Evolutionary conservation across 1,140 invertebrate genomes (phyloP), one percentile per base, ranked within the genome.

Genomic region (Sminthurides bifidus): DNA sequence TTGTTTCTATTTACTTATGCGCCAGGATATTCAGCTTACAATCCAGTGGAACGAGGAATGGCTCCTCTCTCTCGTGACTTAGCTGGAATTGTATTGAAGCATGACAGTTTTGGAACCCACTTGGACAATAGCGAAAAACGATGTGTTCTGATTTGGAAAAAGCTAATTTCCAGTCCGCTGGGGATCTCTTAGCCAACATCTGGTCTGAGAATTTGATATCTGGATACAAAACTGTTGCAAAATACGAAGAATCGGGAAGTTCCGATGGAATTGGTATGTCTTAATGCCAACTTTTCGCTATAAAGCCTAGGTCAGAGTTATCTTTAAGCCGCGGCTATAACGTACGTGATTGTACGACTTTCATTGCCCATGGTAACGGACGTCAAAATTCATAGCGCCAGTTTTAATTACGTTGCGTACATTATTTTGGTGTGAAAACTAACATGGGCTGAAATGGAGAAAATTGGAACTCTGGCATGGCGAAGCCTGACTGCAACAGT

Each of bases 1-100:
- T 27, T 70, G 40, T 74, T 67, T 58, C 67, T 73, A 37, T 65
- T 64, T 17, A 71, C 69, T 5, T 70, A 74, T 67, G 71, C 72
- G 38, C 70, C 70, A 43, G 69, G 70, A n/a, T 48, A 64, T 26
- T 66, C 63, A 48, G 68, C 71, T 8, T 73, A 63, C 62, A 70
- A 67, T 54, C 50, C 57, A n/a, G 68, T 68, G 10, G 66, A 70
- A 51, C 31, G 67, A 52, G 38, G 64, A 53, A 70, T 73, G 71
- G 72, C 71, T 40, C 70, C 71, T 26, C 58, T 74, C 23, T 70
- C 66, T 59, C 53, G 58, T 29, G 65, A 70, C 59, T 61, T 73
- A 40, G 38, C 69, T 43, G 69, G 70, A 44, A n/a, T 73, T 6
- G 67, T 73, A 38, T 56, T 72, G 26, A 60, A 60, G 52, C 66